phyloP scores from a whole-genome alignment of 1,140 invertebrate species.

The Drosophila burlai region DNA sequence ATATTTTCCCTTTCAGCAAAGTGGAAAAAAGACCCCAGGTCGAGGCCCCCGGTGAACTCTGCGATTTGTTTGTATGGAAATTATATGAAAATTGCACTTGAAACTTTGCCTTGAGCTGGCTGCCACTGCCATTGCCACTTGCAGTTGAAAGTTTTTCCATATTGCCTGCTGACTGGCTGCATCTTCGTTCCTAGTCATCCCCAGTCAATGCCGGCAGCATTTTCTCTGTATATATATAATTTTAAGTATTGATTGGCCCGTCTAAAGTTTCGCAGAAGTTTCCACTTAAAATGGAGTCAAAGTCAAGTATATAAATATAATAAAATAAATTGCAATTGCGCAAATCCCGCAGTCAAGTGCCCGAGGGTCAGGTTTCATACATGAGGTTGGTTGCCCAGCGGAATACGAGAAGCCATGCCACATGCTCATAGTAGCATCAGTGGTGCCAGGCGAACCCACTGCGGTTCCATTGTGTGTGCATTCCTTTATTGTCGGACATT shows the following conservation, averaged over 20 bases:
- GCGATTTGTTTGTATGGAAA: conserved; percentile 27
- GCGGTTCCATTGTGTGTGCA: conserved; percentile 28
- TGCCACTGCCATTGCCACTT: conserved; percentile 38
- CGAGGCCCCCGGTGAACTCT: conserved; percentile 24
- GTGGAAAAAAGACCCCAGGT: conserved; percentile 10
- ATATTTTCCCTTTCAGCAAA: conserved; percentile 26
- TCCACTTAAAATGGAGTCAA: conserved; percentile 37
- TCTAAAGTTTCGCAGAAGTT: conserved; percentile 35
- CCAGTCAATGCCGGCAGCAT: not conserved
- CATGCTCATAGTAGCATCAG: not conserved
- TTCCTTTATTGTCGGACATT: conserved; percentile 21
- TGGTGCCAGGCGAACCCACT: conserved; percentile 19
- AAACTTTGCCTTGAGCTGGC: conserved; percentile 47
- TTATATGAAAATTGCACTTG: conserved; percentile 54
- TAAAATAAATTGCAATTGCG: conserved; percentile 34
- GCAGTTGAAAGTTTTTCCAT: conserved; percentile 58
- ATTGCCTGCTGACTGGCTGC: conserved; percentile 15
- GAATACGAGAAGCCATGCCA: conserved; percentile 26
- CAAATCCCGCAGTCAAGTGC: conserved; percentile 31
- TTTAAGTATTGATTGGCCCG: conserved; percentile 42
- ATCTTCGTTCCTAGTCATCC: conserved; percentile 5
- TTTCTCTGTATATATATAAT: conserved; percentile 4
- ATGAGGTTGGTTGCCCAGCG: conserved; percentile 10
- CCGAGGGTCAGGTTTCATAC: conserved; percentile 27
- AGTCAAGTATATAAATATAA: conserved; percentile 41